Conservation (phyloP, 2,113 vertebrate genomes). For the Acinonyx jubatus region DNA sequence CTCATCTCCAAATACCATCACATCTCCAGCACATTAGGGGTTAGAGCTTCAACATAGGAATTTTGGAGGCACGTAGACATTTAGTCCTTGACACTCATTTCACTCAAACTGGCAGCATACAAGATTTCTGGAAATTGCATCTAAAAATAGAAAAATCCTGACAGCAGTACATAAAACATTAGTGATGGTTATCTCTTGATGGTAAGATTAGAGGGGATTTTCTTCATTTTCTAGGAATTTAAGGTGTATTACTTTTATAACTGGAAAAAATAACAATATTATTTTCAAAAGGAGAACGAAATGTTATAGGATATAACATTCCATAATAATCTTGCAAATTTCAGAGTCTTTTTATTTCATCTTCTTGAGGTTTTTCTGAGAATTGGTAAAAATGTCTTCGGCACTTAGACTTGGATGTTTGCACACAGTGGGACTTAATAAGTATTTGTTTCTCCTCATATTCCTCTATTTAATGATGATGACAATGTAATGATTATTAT, state of each 20-base stretch:
- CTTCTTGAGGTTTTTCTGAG: background rate
- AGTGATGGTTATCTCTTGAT: background rate
- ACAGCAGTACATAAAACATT: background rate
- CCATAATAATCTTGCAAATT: slow-evolving; percentile 5
- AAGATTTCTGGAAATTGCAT: background rate
- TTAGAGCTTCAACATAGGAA: background rate
- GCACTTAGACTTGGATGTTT: background rate
- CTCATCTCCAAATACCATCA: background rate
- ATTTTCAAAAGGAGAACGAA: slow-evolving; percentile 53
- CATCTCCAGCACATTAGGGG: background rate
- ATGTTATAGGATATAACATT: background rate
- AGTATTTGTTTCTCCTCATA: background rate
- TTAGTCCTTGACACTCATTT: background rate
- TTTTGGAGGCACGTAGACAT: background rate
- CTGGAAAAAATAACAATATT: slow-evolving; percentile 19
- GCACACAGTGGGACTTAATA: background rate
- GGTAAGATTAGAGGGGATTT: background rate
- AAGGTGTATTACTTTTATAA: slow-evolving; percentile 26
- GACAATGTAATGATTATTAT: background rate
- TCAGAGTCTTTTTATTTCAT: slow-evolving; percentile 15
- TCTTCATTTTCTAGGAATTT: slow-evolving; percentile 41
- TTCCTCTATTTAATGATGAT: background rate
- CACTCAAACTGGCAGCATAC: background rate
- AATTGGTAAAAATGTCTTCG: background rate
- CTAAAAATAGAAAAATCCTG: background rate